These are phyloP conservation scores for Euphonia xanthogaster DNA, from an alignment of 2,797 vertebrate genomes.

Conservation along the genomic window DNA sequence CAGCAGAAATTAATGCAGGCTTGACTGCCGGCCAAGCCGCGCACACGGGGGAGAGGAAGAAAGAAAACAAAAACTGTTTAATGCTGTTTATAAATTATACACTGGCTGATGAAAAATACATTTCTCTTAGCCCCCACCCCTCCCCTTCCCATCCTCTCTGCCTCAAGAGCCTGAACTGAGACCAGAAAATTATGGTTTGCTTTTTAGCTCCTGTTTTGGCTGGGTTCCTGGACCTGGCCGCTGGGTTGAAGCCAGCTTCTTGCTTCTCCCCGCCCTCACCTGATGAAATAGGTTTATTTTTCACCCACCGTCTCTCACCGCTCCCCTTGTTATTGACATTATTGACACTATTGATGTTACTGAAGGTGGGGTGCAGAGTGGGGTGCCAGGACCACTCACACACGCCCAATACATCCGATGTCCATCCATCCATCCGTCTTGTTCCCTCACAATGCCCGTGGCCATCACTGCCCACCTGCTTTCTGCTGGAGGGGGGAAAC, in stretches of 20 bases:
- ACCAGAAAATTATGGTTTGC: conserved; percentile 80
- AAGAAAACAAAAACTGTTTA: conserved; percentile 82
- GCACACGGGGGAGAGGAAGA: conserved; percentile 84
- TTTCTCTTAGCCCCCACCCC: conserved; percentile 37
- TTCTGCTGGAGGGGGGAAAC: not conserved
- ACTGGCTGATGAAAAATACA: conserved; percentile 88
- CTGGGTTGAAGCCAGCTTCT: conserved; percentile 69
- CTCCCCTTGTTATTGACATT: not conserved
- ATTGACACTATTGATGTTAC: not conserved
- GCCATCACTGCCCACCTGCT: not conserved
- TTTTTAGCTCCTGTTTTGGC: conserved; percentile 87
- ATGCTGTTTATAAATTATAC: conserved; percentile 88
- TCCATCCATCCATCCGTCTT: not conserved
- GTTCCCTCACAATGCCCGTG: rapidly evolving
- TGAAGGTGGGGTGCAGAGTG: not conserved
- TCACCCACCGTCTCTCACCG: not conserved
- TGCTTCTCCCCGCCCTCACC: conserved; percentile 61
- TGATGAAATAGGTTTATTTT: conserved; percentile 65
- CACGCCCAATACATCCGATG: rapidly evolving
- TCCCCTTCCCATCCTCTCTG: conserved; percentile 58
- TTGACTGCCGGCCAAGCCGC: conserved; percentile 94
- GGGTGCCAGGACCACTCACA: not conserved
- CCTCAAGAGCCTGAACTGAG: conserved; percentile 75
- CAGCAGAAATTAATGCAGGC: conserved; percentile 98
- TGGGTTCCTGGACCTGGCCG: conserved; percentile 71